Evolutionary conservation across 1,140 invertebrate genomes (phyloP).

Genomic region (Tigriopus japonicus): DNA sequence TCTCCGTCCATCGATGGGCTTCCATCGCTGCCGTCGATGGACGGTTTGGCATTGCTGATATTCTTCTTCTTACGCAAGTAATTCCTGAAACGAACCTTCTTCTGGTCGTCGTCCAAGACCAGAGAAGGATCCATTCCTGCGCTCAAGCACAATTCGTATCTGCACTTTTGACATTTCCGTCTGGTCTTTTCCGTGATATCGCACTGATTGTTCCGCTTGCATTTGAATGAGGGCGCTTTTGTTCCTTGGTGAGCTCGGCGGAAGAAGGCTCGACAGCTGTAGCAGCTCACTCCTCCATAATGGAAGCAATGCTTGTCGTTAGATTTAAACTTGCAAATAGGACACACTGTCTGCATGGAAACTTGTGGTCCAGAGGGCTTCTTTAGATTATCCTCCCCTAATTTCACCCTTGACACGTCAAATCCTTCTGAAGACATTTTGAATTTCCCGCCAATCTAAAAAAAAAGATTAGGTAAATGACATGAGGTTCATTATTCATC

Average conservation of each 20-base stretch:
- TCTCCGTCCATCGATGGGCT: too few relatives aligned
- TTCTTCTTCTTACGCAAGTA: background rate
- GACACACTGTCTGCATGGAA: too few relatives aligned
- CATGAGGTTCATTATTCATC: too few relatives aligned
- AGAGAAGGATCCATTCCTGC: background rate
- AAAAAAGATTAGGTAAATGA: too few relatives aligned
- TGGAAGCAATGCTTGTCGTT: slow-evolving; percentile 15
- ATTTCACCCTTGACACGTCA: too few relatives aligned
- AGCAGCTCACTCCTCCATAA: slow-evolving; percentile 23
- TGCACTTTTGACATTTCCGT: slow-evolving; percentile 24
- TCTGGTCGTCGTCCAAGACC: background rate
- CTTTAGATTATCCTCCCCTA: too few relatives aligned
- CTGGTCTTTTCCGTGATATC: slow-evolving; percentile 24
- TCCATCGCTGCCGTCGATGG: too few relatives aligned
- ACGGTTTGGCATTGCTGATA: background rate
- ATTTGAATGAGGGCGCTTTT: slow-evolving; percentile 23
- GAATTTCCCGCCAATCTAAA: too few relatives aligned
- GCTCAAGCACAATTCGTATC: slow-evolving; percentile 14
- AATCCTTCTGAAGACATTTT: too few relatives aligned
- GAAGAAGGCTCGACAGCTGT: slow-evolving; percentile 26
- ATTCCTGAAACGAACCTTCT: background rate
- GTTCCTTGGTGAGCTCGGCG: slow-evolving; percentile 24
- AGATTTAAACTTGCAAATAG: too few relatives aligned
- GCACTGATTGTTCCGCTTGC: slow-evolving; percentile 23
- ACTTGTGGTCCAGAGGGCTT: too few relatives aligned